Base-by-base conservation (phyloP, 2,797 vertebrate species). In the Decapterus maruadsi region DNA sequence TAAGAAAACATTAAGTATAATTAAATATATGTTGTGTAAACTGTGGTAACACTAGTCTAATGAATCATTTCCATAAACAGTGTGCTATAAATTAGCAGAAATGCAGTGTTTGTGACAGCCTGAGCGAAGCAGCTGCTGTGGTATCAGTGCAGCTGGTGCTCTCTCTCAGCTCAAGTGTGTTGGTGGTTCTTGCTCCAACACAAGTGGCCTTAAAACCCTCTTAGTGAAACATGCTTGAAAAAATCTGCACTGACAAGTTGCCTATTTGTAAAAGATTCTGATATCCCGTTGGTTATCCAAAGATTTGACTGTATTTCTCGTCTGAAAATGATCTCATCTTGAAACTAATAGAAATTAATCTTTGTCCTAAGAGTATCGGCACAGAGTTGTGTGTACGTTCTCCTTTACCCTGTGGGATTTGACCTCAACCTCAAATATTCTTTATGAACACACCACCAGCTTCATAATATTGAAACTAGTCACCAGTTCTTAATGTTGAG, bases 121-220 rank as follows among this genome's bases (percentile, higher is more conserved):
- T 26, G 69, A 75, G 67, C 9, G 11, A 62, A 81, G 65, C 68
- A 68, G 82, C 72, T 78, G 71, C 62, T 67, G 48, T n/a, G 69
- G 46, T 54, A 19, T 57, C 26, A 19, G 36, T 66, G 60, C 71
- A 87, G 75, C 75, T 72, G 78, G 75, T 48, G 26, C 31, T 7
- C 69, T 48, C 22, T 50, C 76, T 60, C 46, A 68, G 55, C 66
- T 64, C n/a, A 12, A 75, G 53, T 54, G 73, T 65, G 57, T 26
- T 38, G 38, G 14, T 54, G 4, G 17, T 36, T 70, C 29, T 20
- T 42, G 57, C 40, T 70, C 36, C 46, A 34, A 70, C 50, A 59
- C 4, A 8, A 43, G 46, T n/a, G 20, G 63, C 50, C 55, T 55
- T 36, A 67, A 26, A 63, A 67, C 10, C 34, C 45, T 36, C 31